Percentiles rank a stretch among this genome's conserved stretches.
These are phyloP conservation scores for Chymomyza caudatula DNA, from an alignment of 2,888 invertebrate species.

Conservation along the genomic window DNA sequence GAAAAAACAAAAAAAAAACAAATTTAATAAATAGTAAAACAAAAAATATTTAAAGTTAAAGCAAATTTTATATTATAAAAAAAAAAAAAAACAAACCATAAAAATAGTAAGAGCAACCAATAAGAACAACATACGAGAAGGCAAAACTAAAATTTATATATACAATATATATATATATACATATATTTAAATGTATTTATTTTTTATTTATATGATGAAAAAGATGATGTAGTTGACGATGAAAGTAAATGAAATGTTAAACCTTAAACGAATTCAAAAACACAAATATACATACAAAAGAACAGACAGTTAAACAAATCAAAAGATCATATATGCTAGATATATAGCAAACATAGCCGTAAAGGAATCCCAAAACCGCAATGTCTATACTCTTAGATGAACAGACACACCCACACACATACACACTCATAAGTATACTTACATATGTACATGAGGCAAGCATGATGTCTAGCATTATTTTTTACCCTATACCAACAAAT, in stretches of 20 bases:
- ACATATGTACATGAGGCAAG: constrained; percentile 19
- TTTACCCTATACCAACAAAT: not conserved
- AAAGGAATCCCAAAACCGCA: not conserved
- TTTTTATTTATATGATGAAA: constrained; percentile 53
- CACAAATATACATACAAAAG: constrained; percentile 30
- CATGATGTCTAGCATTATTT: not conserved
- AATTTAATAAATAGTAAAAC: constrained; percentile 18
- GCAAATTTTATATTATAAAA: constrained; percentile 8
- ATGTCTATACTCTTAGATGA: constrained; percentile 15
- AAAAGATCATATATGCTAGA: not conserved
- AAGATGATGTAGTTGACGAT: constrained; percentile 36
- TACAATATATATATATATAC: constrained; percentile 15
- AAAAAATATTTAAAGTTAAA: constrained; percentile 13
- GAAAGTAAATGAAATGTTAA: constrained; percentile 69
- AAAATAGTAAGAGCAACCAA: constrained; percentile 25
- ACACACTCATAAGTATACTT: not conserved
- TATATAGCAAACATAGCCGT: not conserved
- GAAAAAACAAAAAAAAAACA: constrained; percentile 19
- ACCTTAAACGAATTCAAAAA: constrained; percentile 65
- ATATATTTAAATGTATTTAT: constrained; percentile 11
- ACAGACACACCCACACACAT: not conserved
- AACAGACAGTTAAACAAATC: constrained; percentile 18
- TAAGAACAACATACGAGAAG: constrained; percentile 7
- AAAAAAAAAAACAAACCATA: constrained; percentile 7
- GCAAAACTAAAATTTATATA: constrained; percentile 45